Percentiles rank a stretch among this genome's conserved stretches.
Conservation (phyloP, 2,888 invertebrate genomes). For the Cephus sareptanus region DNA sequence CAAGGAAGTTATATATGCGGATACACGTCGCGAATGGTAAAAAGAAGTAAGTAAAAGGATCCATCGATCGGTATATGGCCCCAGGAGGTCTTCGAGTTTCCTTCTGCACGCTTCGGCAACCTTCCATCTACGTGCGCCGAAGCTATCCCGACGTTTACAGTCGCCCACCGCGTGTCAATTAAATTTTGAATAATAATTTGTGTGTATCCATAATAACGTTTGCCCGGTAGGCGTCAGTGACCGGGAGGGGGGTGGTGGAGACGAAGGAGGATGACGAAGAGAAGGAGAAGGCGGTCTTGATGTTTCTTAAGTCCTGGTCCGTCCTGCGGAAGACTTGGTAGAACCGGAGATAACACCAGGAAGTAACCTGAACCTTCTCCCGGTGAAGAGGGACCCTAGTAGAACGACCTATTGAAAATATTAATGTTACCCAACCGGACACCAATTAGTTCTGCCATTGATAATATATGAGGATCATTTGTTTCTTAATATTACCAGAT, state of each 20-base stretch:
- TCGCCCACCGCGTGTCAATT: slow-evolving; percentile 46
- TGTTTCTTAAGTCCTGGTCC: background rate
- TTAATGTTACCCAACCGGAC: slow-evolving; percentile 29
- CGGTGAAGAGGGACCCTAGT: background rate
- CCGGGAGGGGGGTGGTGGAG: background rate
- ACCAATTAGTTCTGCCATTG: slow-evolving; percentile 33
- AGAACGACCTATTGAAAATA: slow-evolving; percentile 22
- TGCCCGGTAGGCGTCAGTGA: slow-evolving; percentile 22
- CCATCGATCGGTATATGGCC: slow-evolving; percentile 13
- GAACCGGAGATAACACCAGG: background rate
- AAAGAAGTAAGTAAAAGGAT: background rate
- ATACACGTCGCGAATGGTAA: background rate
- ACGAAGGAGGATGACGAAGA: background rate
- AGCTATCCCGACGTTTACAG: slow-evolving; percentile 19
- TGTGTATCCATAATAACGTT: slow-evolving; percentile 15
- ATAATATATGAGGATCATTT: background rate
- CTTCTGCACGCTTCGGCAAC: slow-evolving; percentile 19
- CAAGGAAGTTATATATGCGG: background rate
- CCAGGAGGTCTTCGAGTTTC: slow-evolving; percentile 15
- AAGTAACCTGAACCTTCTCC: background rate
- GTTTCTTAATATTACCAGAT: slow-evolving; percentile 1
- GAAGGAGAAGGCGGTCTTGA: background rate
- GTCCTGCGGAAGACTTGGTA: background rate
- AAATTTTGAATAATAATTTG: slow-evolving; percentile 46
- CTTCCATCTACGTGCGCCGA: slow-evolving; percentile 20